A percentile compares a stretch with the other conserved stretches of the same genome.
phyloP scores from a whole-genome alignment of 2,113 vertebrate species.

The Myotis davidii region DNA sequence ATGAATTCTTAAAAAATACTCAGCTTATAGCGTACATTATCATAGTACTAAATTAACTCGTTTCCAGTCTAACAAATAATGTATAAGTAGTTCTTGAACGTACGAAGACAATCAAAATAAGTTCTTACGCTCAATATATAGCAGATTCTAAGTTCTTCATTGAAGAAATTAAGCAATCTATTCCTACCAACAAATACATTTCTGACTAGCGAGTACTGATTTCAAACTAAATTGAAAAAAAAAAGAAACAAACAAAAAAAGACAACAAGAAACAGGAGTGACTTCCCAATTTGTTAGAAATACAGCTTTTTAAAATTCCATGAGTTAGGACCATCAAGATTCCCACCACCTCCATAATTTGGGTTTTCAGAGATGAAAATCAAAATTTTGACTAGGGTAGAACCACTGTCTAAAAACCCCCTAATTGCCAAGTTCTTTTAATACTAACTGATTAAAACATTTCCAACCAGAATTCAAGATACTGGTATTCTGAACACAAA shows the following conservation, averaged over 20 bases:
- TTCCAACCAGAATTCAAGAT: slow-evolving; percentile 13
- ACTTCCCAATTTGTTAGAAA: slow-evolving; percentile 56
- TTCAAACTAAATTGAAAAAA: slow-evolving; percentile 45
- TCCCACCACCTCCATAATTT: neutral
- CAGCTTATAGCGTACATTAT: neutral
- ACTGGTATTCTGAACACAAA: slow-evolving; percentile 47
- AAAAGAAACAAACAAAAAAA: neutral
- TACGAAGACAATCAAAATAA: slow-evolving; percentile 26
- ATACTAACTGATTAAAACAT: slow-evolving; percentile 29
- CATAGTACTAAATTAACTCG: slow-evolving; percentile 44
- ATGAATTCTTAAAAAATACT: slow-evolving; percentile 38
- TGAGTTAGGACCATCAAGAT: neutral
- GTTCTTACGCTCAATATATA: slow-evolving; percentile 20
- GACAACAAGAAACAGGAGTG: neutral
- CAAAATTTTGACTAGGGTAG: neutral
- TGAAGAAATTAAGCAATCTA: slow-evolving; percentile 46
- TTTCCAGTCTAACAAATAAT: slow-evolving; percentile 45
- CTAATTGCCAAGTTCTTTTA: neutral
- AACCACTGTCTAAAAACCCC: slow-evolving; percentile 4
- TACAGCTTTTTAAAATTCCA: slow-evolving; percentile 12
- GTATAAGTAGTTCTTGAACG: neutral
- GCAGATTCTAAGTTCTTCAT: slow-evolving; percentile 35
- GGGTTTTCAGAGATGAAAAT: slow-evolving; percentile 18
- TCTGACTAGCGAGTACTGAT: slow-evolving; percentile 17
- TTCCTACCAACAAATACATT: slow-evolving; percentile 32